Evolutionary conservation across 2,888 invertebrate species (phyloP).

Genomic region (Netelia inedita): DNA sequence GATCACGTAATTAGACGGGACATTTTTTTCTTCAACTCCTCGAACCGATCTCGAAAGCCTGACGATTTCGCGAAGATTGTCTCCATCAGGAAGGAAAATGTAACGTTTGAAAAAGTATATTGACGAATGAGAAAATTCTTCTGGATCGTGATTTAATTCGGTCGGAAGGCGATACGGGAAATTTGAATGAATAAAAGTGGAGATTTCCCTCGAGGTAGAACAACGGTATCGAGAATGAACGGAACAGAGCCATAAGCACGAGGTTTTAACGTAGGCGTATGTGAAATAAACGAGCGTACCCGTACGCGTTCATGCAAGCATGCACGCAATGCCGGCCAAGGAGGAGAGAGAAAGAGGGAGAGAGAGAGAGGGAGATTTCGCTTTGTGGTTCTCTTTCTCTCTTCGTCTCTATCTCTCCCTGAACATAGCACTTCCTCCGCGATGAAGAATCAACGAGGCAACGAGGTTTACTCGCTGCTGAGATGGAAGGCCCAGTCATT

Average conservation of each 20-base stretch:
- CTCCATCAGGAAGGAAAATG: too few relatives aligned
- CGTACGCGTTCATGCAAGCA: constrained; percentile 72
- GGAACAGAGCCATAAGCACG: constrained; percentile 53
- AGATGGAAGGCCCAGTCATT: constrained; percentile 42
- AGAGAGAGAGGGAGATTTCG: not conserved
- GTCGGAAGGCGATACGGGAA: constrained; percentile 48
- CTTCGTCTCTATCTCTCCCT: constrained; percentile 46
- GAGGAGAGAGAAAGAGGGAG: constrained; percentile 1
- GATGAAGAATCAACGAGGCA: constrained; percentile 54
- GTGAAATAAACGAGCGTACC: constrained; percentile 71
- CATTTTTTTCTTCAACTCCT: constrained; percentile 32
- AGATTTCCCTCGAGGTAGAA: constrained; percentile 51
- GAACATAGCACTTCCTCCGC: constrained; percentile 29
- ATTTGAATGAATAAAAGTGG: constrained; percentile 20
- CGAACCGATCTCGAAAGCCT: not conserved
- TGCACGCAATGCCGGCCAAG: constrained; percentile 69
- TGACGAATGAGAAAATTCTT: constrained; percentile 8
- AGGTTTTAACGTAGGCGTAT: constrained; percentile 64
- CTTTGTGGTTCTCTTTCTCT: not conserved
- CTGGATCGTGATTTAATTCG: constrained; percentile 29
- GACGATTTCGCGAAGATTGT: not conserved
- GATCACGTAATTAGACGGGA: constrained; percentile 49
- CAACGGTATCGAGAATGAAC: constrained; percentile 66
- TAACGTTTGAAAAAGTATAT: not conserved
- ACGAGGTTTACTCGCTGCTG: constrained; percentile 46